Conservation (phyloP, 2,888 invertebrate genomes). For the Tromatobia lineatoria region DNA sequence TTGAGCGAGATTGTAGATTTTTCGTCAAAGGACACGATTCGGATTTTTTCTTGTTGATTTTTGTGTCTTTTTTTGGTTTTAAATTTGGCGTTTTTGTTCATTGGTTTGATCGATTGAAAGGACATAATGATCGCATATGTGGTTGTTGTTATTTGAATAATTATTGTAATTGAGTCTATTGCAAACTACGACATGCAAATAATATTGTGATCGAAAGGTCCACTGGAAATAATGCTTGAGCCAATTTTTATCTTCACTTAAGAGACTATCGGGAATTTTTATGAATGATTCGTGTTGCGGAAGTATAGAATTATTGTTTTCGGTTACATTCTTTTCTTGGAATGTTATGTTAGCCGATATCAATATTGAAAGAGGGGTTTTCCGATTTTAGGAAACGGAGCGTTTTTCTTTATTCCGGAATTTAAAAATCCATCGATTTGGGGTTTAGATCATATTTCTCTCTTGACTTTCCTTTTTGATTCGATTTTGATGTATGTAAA, state of each 20-base stretch:
- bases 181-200: slow-evolving; percentile 56
- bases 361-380: too few relatives aligned
- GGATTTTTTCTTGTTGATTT: not conserved
- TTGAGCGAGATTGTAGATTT: not conserved
- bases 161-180: slow-evolving; percentile 24
- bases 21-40: not conserved
- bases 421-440: too few relatives aligned
- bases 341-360: too few relatives aligned
- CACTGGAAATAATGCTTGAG: not conserved
- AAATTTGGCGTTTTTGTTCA: not conserved
- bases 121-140: slow-evolving; percentile 3
- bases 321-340: too few relatives aligned
- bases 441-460: too few relatives aligned
- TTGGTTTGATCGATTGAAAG: not conserved
- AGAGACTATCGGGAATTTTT: not conserved
- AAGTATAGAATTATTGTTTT: not conserved
- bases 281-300: not conserved
- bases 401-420: too few relatives aligned
- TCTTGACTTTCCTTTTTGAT: too few relatives aligned
- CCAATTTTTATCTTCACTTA: not conserved
- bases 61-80: too few relatives aligned
- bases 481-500: too few relatives aligned
- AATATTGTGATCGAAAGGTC: slow-evolving; percentile 14
- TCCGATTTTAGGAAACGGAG: too few relatives aligned
- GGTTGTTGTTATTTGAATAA: not conserved